Conservation (phyloP, 1,140 invertebrate species). For the Drosophila nikananu region DNA sequence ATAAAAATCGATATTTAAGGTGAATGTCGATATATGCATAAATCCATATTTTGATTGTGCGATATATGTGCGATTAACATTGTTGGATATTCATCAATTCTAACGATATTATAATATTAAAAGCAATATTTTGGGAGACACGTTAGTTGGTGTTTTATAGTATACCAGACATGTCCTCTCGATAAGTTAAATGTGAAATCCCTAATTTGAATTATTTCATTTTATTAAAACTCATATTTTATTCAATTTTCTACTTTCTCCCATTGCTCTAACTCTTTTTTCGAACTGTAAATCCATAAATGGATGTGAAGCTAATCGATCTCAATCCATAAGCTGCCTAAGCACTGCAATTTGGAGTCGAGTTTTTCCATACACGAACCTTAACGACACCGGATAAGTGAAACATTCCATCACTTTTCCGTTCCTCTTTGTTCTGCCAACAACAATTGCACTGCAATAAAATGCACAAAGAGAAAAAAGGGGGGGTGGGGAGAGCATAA, state of each 20-base stretch:
- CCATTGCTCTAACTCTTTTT: not conserved
- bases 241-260: not conserved
- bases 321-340: constrained; percentile 28
- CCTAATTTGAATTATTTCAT: no score
- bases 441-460: constrained; percentile 35
- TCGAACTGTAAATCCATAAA: constrained; percentile 2
- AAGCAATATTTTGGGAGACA: not conserved
- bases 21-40: no score
- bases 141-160: no score
- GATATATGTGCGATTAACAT: not conserved
- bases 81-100: not conserved
- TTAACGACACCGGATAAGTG: constrained; percentile 46
- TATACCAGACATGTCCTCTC: no score
- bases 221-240: no score
- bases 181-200: not conserved
- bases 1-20: not conserved
- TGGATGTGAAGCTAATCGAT: constrained; percentile 28
- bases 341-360: constrained; percentile 22
- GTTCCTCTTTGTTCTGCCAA: constrained; percentile 31
- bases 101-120: not conserved
- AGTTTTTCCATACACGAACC: constrained; percentile 23
- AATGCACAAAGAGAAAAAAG: constrained; percentile 25
- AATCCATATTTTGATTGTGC: no score
- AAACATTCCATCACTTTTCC: constrained; percentile 43
- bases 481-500: not conserved